Evolutionary conservation across 1,140 invertebrate genomes (phyloP).

Genomic region (Ceratina calcarata): DNA sequence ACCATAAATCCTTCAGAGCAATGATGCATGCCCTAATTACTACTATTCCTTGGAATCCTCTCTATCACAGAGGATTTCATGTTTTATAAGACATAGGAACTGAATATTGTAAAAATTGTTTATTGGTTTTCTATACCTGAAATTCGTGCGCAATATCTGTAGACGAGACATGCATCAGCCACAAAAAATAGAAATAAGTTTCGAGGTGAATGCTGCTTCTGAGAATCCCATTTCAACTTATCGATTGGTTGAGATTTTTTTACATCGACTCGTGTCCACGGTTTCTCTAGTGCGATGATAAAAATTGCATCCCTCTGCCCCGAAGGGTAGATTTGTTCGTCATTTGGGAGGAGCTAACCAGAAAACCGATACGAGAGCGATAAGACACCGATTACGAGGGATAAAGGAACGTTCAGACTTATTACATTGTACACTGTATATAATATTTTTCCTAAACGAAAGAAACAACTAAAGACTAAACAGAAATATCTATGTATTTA

Average conservation of each 20-base stretch:
- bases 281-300: background rate
- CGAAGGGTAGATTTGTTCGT: background rate
- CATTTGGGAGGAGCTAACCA: constrained; percentile 12
- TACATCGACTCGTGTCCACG: background rate
- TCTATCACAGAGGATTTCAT: background rate
- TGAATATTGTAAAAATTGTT: background rate
- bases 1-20: background rate
- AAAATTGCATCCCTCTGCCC: constrained; percentile 21
- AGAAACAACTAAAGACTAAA: background rate
- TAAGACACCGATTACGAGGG: constrained; percentile 20
- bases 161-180: background rate
- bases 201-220: background rate
- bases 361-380: constrained; percentile 26
- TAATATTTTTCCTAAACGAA: background rate
- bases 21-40: background rate
- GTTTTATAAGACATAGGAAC: background rate
- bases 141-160: background rate
- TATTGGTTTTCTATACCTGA: background rate
- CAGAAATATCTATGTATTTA: background rate
- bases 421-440: background rate
- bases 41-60: background rate
- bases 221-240: background rate
- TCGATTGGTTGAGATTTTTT: no score
- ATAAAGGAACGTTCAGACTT: background rate
- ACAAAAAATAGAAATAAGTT: background rate